Percentiles rank a stretch among this genome's conserved stretches.
Evolutionary conservation across 2,888 invertebrate species (phyloP).

Genomic region (Rhogogaster chlorosoma): DNA sequence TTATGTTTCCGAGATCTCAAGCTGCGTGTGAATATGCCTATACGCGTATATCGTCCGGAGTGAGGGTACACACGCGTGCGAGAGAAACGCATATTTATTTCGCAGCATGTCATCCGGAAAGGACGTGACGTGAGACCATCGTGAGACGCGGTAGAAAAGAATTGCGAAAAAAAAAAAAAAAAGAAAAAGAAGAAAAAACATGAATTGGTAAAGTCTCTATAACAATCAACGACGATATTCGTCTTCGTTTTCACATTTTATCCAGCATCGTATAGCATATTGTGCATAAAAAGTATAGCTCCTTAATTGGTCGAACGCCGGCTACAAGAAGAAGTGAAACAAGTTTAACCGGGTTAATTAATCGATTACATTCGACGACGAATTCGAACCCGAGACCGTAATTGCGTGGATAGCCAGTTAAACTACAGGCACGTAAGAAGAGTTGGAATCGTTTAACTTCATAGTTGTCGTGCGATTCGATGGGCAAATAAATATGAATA

Average conservation of each 20-base stretch:
- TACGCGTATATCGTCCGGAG: neutral
- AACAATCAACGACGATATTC: neutral
- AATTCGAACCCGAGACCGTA: slow-evolving; percentile 27
- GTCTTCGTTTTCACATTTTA: neutral
- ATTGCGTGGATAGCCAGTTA: neutral
- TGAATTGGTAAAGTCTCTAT: neutral
- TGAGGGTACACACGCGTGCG: neutral
- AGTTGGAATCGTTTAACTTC: neutral
- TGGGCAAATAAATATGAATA: neutral
- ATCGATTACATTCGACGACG: slow-evolving; percentile 46
- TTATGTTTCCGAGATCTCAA: slow-evolving; percentile 38
- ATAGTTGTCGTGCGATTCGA: neutral
- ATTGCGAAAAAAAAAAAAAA: neutral
- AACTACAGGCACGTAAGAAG: neutral
- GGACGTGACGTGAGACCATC: too few relatives aligned
- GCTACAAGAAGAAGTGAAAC: slow-evolving; percentile 40
- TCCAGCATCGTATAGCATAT: neutral
- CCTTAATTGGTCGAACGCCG: slow-evolving; percentile 45
- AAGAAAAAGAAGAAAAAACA: neutral
- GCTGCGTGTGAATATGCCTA: neutral
- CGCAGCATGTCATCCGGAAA: neutral
- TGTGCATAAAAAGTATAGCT: slow-evolving; percentile 14
- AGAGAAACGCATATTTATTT: neutral
- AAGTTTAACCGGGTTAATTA: slow-evolving; percentile 49
- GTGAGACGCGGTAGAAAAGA: neutral